Evolutionary conservation across 2,797 vertebrate species (phyloP), one percentile per base, ranked within the genome.

Genomic region (Trematomus bernacchii): DNA sequence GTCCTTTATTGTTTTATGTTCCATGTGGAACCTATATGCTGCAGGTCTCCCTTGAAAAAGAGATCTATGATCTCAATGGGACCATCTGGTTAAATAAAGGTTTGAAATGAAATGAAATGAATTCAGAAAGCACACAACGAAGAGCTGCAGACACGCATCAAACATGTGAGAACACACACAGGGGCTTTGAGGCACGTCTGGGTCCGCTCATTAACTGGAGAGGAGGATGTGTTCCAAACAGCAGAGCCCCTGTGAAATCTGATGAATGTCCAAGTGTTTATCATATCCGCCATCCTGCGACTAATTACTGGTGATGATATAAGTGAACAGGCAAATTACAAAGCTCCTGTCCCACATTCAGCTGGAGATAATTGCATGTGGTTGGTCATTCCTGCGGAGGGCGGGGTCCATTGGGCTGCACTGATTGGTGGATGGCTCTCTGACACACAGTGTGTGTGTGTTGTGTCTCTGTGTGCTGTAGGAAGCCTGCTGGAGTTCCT

Each of bases 401-500:
- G 19, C 0, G 9, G 30, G 27, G 15, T 23, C 16, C 19, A 0
- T 0, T 13, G 60, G 33, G n/a, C 13, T 55, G 37, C 23, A 7
- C 37, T 58, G 69, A 73, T 62, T 71, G 8, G 1, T 58, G 66
- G 47, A 10, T 60, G 76, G 12, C 27, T 60, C 18, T 51, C 5
- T 40, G 60, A 10, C 15, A 11, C 6, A 47, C 6, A 57, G n/a
- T 57, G n/a, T 46, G 59, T 72, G 43, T 18, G 27, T 27, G 43
- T 18, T 71, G 9, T 80, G 47, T 57, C 42, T 73, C 2, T 76
- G 19, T 90, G 83, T 58, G 11, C 77, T 77, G 0, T 78, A 99
- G 98, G 98, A 86, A 99, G 98, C 85, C 96, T 99, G 86, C 94
- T 99, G 76, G 98, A 99, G 83, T 99, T 99, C 94, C 85, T 99